Evolutionary conservation across 1,140 invertebrate species (phyloP).

Genomic region (Calephelis virginiensis): DNA sequence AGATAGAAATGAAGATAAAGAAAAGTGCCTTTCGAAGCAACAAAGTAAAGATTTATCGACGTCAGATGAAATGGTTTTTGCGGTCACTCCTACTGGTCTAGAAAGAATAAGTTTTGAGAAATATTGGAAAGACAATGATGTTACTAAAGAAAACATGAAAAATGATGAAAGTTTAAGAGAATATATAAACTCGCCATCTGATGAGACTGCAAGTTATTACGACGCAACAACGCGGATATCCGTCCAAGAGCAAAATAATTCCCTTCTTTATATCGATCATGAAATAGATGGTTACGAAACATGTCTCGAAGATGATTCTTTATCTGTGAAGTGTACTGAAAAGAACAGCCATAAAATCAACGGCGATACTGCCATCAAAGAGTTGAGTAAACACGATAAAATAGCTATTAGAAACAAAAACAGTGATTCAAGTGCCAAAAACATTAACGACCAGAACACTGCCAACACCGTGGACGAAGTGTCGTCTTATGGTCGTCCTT

Average conservation of each 20-base stretch:
- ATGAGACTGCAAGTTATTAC: conserved; percentile 49
- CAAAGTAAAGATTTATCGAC: conserved; percentile 76
- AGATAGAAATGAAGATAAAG: conserved; percentile 52
- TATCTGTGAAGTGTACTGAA: conserved; percentile 57
- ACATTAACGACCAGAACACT: conserved; percentile 51
- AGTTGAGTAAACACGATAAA: conserved; percentile 65
- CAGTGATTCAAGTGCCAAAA: conserved; percentile 64
- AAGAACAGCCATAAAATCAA: conserved; percentile 69
- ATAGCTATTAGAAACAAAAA: conserved; percentile 56
- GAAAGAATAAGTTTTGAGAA: conserved; percentile 75
- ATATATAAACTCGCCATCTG: conserved; percentile 53
- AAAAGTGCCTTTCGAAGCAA: conserved; percentile 60
- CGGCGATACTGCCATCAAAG: conserved; percentile 66
- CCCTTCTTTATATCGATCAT: conserved; percentile 70
- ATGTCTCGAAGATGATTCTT: conserved; percentile 71
- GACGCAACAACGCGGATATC: conserved; percentile 58
- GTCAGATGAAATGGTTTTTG: conserved; percentile 78
- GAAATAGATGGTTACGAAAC: conserved; percentile 77
- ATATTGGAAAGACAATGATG: conserved; percentile 68
- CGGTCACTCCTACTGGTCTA: conserved; percentile 72
- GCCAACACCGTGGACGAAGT: conserved; percentile 44
- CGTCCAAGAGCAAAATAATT: conserved; percentile 60
- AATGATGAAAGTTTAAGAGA: conserved; percentile 71
- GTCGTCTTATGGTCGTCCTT: conserved; percentile 53
- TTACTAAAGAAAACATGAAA: conserved; percentile 51